Base-by-base conservation (phyloP, 2,888 invertebrate genomes). In the Syrista parreyssii region DNA sequence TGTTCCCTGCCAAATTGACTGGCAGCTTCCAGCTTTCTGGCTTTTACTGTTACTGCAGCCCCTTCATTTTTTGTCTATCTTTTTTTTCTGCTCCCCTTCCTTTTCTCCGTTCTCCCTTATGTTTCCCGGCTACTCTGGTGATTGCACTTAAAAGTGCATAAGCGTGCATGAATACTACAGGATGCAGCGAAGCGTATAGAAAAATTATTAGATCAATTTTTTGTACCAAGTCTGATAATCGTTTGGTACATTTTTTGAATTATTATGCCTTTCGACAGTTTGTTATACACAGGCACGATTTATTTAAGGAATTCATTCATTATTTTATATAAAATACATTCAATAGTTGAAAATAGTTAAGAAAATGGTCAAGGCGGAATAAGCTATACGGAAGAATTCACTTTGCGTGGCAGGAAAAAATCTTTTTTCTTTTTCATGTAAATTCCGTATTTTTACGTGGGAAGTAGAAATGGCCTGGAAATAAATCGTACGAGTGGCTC, bases 361-460 rank as follows among this genome's bases (percentile, higher is more conserved):
- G 40, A 55, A 55, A 55, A 55, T 55, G 23, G 40, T 23, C 40
- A 55, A 0, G 40, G 23, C 23, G 40, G 40, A 23, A 73, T 36
- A 76, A n/a, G 76, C 75, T 76, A 78, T 78, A 79, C 78, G 80
- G 76, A 80, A 78, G 79, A 76, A 74, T 79, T 79, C 76, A 79
- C 78, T 80, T 55, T 23, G 40, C 23, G 40, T 55, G 40, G 40
- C 23, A 9, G 40, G 23, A 55, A 55, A 40, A 55, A 55, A 55
- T 55, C 40, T 55, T 55, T 55, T 55, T 55, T 23, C 40, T 55
- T 55, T 55, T 55, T 55, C 40, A 55, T 55, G 40, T 55, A 55
- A 55, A 55, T 55, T 55, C 23, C 40, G 40, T 6, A 55, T 55
- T 23, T 55, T 55, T 55, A 23, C 40, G 40, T 23, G 40, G 40